Conservation (phyloP, 2,888 invertebrate species). For the Pollenia labialis region DNA sequence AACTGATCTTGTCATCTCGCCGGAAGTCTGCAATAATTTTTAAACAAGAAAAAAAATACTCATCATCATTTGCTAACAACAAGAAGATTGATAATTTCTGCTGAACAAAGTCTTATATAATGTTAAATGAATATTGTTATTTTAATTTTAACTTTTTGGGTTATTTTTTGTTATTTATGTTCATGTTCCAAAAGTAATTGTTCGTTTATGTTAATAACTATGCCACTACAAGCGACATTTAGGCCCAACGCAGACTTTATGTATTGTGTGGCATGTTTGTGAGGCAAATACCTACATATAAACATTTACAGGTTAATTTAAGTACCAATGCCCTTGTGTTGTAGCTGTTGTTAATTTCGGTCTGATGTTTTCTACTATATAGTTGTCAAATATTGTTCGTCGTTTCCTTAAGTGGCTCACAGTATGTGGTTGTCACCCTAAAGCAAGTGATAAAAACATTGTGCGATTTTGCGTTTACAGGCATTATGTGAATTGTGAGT, state of each 20-base stretch:
- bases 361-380: constrained; percentile 9
- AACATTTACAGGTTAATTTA: neutral
- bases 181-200: constrained; percentile 54
- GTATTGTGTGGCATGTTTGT: neutral
- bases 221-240: constrained; percentile 16
- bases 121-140: constrained; percentile 7
- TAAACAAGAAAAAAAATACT: neutral
- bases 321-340: neutral
- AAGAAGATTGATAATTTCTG: constrained; percentile 6
- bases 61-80: too few species aligned
- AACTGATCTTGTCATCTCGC: constrained; percentile 40
- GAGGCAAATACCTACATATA: neutral
- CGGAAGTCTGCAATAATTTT: constrained; percentile 58
- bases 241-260: neutral
- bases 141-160: neutral
- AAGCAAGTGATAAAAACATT: neutral
- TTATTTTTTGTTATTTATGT: constrained; percentile 7
- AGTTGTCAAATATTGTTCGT: constrained; percentile 17
- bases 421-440: constrained; percentile 44
- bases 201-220: constrained; percentile 67
- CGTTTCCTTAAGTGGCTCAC: constrained; percentile 6
- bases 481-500: neutral
- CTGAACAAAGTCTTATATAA: constrained; percentile 26
- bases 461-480: neutral
- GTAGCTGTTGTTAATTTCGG: neutral